Evolutionary conservation across 1,140 invertebrate species (phyloP), one percentile per base, ranked within the genome.

Genomic region (Zophobas atratus): DNA sequence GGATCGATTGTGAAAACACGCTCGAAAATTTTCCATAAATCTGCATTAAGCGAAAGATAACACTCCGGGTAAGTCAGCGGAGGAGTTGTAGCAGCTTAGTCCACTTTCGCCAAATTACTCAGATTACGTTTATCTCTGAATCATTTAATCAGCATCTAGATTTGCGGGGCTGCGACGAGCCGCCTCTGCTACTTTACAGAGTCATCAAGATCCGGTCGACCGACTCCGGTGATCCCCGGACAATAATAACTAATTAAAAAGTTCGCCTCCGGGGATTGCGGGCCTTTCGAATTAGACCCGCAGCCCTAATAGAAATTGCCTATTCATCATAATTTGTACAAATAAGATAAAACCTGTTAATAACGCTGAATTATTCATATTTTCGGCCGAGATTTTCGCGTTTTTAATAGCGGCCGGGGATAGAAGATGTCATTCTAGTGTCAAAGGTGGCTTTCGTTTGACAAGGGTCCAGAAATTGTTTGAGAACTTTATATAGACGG

Each of bases 31-130:
- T 67, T 67, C n/a, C 60, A 67, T 67, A 67, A 67, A 67, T 67
- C 60, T 67, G 60, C 60, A 67, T 67, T 67, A 67, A 67, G 33
- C 60, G 60, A 67, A 67, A 67, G 60, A 67, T 67, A 67, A 67
- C 60, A 67, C 60, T 43, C 60, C 60, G 20, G 39, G n/a, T n/a
- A 20, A 43, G 60, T 67, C 43, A 67, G n/a, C 38, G 33, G 60
- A n/a, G 39, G 43, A 67, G 38, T 67, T 67, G n/a, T 48, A 43
- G 43, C 38, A 33, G 60, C 60, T 67, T 67, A 67, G 20, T 20
- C 20, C 20, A 33, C 53, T 34, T 20, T 55, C 33, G 32, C 53
- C 32, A 55, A 67, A 67, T 67, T 67, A 67, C 20, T 35, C 6
- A 20, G 60, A 67, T 67, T 20, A 34, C 20, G 20, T 20, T 67